Evolutionary conservation across 92 coral and sea anemone genomes (phyloP).

Genomic region (Porites cylindrica): DNA sequence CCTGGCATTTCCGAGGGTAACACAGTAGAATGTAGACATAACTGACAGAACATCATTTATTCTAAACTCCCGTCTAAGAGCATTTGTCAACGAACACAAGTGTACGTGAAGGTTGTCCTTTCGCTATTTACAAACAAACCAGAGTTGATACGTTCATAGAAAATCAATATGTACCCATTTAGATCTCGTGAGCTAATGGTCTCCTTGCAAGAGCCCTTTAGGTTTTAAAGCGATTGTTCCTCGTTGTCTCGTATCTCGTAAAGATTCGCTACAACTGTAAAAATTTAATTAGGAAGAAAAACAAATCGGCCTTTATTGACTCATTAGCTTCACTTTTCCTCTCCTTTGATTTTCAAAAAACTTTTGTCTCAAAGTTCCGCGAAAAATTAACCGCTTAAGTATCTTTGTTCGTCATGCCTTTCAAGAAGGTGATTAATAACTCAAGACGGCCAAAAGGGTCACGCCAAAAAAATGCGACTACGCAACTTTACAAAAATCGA

Average conservation of each 20-base stretch:
- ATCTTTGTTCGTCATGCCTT: conserved; percentile 31
- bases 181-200: background rate
- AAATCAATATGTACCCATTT: conserved; percentile 26
- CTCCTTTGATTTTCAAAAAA: background rate
- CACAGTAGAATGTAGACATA: background rate
- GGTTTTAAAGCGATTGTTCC: background rate
- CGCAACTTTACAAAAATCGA: conserved; percentile 33
- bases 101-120: background rate
- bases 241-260: background rate
- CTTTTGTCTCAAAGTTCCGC: background rate
- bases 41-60: too few species aligned
- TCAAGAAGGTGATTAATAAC: conserved; percentile 32
- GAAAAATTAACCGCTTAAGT: conserved; percentile 28
- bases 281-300: conserved; percentile 14
- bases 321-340: conserved; percentile 22
- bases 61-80: background rate
- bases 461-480: conserved; percentile 18
- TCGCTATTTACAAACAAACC: conserved; percentile 35
- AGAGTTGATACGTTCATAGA: conserved; percentile 18
- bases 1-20: background rate
- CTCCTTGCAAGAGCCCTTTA: background rate
- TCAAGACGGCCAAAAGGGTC: conserved; percentile 8
- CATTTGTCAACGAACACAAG: background rate
- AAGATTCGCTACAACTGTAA: background rate
- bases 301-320: conserved; percentile 1